phyloP scores from a whole-genome alignment of 2,797 vertebrate species.

The Ctenopoma kingsleyae region DNA sequence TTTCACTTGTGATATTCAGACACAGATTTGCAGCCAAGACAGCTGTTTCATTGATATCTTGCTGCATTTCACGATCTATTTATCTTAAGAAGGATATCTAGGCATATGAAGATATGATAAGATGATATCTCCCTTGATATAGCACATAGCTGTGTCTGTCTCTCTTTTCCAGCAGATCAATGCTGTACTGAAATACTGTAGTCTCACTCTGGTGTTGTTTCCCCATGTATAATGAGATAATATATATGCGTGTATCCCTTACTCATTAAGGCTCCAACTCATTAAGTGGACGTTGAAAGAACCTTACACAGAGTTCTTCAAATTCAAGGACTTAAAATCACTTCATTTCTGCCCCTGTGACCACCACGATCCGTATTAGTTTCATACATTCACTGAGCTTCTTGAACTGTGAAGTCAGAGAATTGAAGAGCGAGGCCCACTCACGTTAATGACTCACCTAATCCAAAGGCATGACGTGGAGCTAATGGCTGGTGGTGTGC shows the following conservation, averaged over 20 bases:
- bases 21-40: slow-evolving; percentile 11
- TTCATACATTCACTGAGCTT: slow-evolving; percentile 36
- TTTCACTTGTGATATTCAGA: slow-evolving; percentile 33
- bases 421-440: slow-evolving; percentile 28
- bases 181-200: slow-evolving; percentile 10
- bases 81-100: slow-evolving; percentile 26
- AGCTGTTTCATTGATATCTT: slow-evolving; percentile 10
- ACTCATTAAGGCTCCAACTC: slow-evolving; percentile 33
- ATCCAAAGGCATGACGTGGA: slow-evolving; percentile 54
- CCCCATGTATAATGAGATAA: slow-evolving; percentile 29
- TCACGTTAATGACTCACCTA: slow-evolving; percentile 59
- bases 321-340: slow-evolving; percentile 36
- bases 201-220: slow-evolving; percentile 14
- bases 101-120: slow-evolving; percentile 29
- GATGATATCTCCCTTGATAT: slow-evolving; percentile 12
- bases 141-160: not conserved
- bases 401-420: slow-evolving; percentile 50
- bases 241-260: slow-evolving; percentile 20
- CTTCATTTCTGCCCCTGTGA: slow-evolving; percentile 44
- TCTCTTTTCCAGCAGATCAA: slow-evolving; percentile 32
- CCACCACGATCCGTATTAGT: slow-evolving; percentile 26
- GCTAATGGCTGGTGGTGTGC: slow-evolving; percentile 57
- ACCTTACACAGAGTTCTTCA: slow-evolving; percentile 6
- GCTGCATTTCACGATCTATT: slow-evolving; percentile 23
- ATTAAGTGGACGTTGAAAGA: slow-evolving; percentile 49